Percentiles rank a stretch among this genome's conserved stretches.
Evolutionary conservation across 1,140 invertebrate genomes (phyloP).

Genomic region (Yoshiicerus persimilis): DNA sequence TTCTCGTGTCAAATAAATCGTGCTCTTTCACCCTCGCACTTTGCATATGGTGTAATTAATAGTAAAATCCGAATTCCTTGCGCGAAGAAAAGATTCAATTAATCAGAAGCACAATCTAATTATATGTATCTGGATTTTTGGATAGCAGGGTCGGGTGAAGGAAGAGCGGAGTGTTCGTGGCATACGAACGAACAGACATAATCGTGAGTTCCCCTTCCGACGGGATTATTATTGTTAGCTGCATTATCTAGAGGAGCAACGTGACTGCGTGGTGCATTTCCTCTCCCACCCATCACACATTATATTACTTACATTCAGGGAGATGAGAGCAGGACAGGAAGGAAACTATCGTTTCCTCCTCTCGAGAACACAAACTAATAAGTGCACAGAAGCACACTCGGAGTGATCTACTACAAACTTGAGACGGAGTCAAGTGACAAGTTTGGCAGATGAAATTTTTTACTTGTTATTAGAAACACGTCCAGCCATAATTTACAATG

Average conservation of each 20-base stretch:
- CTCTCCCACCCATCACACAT: neutral
- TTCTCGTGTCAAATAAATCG: neutral
- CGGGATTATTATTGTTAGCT: neutral
- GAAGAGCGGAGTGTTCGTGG: neutral
- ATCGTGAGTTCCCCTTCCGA: neutral
- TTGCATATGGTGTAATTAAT: neutral
- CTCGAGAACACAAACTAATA: neutral
- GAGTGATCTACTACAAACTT: conserved; percentile 8
- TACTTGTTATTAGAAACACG: conserved; percentile 27
- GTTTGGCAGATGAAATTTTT: conserved; percentile 27
- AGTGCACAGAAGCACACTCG: neutral
- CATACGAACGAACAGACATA: neutral
- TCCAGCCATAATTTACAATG: conserved; percentile 20
- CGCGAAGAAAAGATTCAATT: conserved; percentile 17
- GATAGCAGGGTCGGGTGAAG: neutral
- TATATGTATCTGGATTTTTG: conserved; percentile 7
- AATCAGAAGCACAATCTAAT: conserved; percentile 13
- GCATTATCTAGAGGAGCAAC: neutral
- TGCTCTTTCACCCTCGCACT: neutral
- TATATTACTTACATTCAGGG: neutral
- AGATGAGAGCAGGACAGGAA: neutral
- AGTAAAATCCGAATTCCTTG: neutral
- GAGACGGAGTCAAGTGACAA: conserved; percentile 20
- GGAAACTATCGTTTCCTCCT: neutral
- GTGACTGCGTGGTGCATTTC: conserved; percentile 5